Evolutionary conservation across 2,113 vertebrate species (phyloP).

Genomic region (Protobothrops flavoviridis): DNA sequence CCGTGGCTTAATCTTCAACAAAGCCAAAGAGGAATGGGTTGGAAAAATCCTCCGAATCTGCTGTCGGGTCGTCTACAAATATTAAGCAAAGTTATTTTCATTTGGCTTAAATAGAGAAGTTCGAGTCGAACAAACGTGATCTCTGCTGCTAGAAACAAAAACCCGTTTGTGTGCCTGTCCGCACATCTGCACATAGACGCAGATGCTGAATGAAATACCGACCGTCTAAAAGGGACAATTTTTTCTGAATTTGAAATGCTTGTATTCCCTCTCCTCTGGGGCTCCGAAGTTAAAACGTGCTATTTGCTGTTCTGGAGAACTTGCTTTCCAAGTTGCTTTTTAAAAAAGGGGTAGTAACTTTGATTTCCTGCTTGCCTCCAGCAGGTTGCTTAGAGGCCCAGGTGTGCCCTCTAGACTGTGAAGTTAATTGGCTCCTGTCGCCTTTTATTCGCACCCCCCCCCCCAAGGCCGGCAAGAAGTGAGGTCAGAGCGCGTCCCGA

Average conservation of each 20-base stretch:
- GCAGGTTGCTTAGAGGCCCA: slow-evolving; percentile 21
- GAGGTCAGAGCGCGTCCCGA: slow-evolving; percentile 54
- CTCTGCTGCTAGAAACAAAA: neutral
- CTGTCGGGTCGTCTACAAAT: neutral
- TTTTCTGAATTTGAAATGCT: neutral
- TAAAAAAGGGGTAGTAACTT: neutral
- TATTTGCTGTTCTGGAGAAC: neutral
- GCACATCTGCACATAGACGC: neutral
- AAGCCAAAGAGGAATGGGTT: neutral
- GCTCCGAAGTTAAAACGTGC: neutral
- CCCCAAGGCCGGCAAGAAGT: slow-evolving; percentile 34
- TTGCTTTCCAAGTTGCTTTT: neutral
- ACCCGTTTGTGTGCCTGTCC: neutral
- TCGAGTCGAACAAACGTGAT: neutral
- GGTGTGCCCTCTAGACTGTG: slow-evolving; percentile 33
- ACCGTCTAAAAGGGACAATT: neutral
- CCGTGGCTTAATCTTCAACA: neutral
- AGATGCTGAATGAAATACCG: neutral
- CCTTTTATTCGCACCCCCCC: neutral
- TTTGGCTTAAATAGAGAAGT: neutral
- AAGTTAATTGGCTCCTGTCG: slow-evolving; percentile 8
- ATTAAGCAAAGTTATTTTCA: neutral
- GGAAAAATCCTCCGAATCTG: neutral
- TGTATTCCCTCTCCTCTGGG: neutral
- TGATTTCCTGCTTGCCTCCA: neutral